Conservation (phyloP, 2,888 invertebrate species). For the Melieria omissa region DNA sequence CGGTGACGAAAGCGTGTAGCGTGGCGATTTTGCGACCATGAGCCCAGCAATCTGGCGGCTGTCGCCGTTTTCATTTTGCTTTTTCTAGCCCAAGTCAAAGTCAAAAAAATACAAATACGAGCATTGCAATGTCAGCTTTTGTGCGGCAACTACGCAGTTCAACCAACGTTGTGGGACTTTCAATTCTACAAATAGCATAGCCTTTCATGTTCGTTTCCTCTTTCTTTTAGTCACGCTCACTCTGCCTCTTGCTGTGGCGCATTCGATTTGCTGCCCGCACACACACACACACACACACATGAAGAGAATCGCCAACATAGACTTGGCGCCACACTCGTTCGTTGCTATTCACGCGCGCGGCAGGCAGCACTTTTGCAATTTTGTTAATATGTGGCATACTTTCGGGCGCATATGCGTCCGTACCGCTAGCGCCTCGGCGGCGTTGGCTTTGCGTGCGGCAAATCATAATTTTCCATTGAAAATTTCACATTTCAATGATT, state of each 20-base stretch:
- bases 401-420: slow-evolving; percentile 19
- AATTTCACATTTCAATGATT: slow-evolving; percentile 25
- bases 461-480: slow-evolving; percentile 26
- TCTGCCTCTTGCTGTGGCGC: background rate
- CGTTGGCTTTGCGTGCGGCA: background rate
- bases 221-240: background rate
- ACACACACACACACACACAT: background rate
- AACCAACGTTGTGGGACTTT: too few species aligned
- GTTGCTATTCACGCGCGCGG: background rate
- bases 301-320: too few species aligned
- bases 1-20: too few species aligned
- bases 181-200: too few species aligned
- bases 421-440: background rate
- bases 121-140: too few species aligned
- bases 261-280: background rate
- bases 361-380: slow-evolving; percentile 4
- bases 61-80: too few species aligned
- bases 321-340: background rate
- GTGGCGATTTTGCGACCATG: too few species aligned
- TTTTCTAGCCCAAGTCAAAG: too few species aligned
- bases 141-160: too few species aligned
- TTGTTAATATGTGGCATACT: slow-evolving; percentile 29
- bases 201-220: background rate
- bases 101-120: too few species aligned
- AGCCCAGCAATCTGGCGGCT: too few species aligned